Conservation (phyloP, 2,113 vertebrate species). For the Coturnix japonica region DNA sequence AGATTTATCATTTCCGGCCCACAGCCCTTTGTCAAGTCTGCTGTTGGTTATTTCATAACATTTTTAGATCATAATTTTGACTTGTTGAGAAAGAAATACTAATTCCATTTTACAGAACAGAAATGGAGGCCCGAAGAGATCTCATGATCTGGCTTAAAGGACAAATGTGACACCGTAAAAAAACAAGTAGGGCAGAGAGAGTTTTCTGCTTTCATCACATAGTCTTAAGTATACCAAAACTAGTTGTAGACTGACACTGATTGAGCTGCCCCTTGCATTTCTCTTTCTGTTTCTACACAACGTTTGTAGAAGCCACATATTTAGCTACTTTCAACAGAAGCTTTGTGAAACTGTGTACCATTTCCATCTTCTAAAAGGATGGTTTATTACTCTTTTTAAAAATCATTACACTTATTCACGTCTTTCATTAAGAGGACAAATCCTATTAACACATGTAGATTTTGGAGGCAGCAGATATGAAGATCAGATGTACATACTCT, state of each 20-base stretch:
- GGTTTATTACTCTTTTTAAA: background rate
- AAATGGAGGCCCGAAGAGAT: background rate
- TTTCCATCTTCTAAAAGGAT: background rate
- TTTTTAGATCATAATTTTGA: background rate
- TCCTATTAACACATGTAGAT: background rate
- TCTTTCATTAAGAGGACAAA: background rate
- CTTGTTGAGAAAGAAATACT: background rate
- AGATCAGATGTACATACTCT: background rate
- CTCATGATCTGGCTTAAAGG: background rate
- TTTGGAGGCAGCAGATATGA: background rate
- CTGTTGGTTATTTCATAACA: background rate
- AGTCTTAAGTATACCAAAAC: background rate
- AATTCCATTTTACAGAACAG: background rate
- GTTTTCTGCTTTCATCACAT: background rate
- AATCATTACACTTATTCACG: background rate
- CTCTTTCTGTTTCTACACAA: background rate
- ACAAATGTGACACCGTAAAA: background rate
- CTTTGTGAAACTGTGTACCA: background rate
- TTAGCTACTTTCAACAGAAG: background rate
- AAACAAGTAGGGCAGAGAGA: background rate
- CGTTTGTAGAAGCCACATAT: background rate
- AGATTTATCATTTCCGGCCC: background rate
- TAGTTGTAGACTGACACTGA: background rate
- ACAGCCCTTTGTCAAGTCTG: background rate
- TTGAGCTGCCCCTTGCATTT: background rate